Evolutionary conservation across 2,113 vertebrate genomes (phyloP).

Genomic region (Sakesphorus luctuosus): DNA sequence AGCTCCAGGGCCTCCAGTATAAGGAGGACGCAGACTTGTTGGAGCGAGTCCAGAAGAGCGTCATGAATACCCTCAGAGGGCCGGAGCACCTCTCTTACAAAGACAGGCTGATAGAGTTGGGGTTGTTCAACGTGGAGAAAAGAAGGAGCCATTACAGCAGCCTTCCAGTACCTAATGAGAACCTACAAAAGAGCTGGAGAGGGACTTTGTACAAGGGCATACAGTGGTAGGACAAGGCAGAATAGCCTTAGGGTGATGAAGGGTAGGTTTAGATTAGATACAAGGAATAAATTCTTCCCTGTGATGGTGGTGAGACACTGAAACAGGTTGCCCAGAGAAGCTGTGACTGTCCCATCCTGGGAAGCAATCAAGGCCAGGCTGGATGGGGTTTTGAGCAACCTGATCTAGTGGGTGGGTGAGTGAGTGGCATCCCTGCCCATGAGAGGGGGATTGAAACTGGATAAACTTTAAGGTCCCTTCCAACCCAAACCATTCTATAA

Average conservation of each 20-base stretch:
- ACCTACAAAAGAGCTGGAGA: not conserved
- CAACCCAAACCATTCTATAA: not conserved
- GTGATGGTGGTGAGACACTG: not conserved
- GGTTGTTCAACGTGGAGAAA: not conserved
- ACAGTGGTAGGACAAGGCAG: not conserved
- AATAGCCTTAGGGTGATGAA: not conserved
- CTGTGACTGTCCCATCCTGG: not conserved
- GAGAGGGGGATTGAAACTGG: not conserved
- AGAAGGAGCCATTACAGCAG: not conserved
- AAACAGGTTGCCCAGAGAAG: not conserved
- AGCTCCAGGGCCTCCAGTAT: rapidly evolving
- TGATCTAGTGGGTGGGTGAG: not conserved
- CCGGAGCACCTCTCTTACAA: not conserved
- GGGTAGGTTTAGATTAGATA: not conserved
- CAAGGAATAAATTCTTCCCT: not conserved
- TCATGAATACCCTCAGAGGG: not conserved
- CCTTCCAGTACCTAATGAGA: not conserved
- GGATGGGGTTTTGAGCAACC: not conserved
- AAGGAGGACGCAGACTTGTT: too few species aligned
- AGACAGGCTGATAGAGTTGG: not conserved
- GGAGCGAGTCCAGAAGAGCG: not conserved
- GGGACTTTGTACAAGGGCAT: too few species aligned
- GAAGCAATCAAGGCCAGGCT: not conserved
- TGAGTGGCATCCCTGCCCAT: too few species aligned
- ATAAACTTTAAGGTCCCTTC: not conserved